These are phyloP conservation scores for Loxodonta africana DNA, from an alignment of 2,113 vertebrate species.

Conservation along the genomic window DNA sequence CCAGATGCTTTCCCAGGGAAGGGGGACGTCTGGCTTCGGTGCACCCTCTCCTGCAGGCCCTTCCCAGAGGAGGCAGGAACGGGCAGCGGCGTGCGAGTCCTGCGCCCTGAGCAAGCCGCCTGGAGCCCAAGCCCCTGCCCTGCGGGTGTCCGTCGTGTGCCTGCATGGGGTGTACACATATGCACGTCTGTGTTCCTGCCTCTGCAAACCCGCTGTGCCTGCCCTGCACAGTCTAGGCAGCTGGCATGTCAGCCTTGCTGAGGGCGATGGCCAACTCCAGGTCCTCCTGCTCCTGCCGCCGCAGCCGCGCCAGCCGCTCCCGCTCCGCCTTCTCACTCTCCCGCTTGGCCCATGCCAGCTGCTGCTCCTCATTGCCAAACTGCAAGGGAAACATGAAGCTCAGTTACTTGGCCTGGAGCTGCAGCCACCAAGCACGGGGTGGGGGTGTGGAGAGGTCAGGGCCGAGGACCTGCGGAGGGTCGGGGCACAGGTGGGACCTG, in stretches of 20 bases:
- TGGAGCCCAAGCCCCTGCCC: constrained; percentile 21
- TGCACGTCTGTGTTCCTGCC: background rate
- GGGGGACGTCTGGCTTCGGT: background rate
- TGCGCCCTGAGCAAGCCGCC: constrained; percentile 34
- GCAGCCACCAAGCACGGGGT: background rate
- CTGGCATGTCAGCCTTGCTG: constrained; percentile 99
- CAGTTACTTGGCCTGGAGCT: constrained; percentile 58
- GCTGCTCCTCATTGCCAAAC: constrained; percentile 99
- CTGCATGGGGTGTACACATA: background rate
- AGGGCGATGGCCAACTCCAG: constrained; percentile 98
- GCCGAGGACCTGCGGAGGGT: background rate
- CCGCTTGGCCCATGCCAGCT: constrained; percentile 98
- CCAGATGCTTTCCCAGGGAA: background rate
- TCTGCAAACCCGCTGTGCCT: background rate
- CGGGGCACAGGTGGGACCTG: background rate
- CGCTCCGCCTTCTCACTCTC: constrained; percentile 98
- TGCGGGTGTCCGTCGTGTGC: constrained; percentile 39
- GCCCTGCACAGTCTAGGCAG: constrained; percentile 87
- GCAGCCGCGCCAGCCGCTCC: constrained; percentile 94
- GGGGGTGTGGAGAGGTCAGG: too few relatives aligned
- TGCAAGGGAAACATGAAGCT: constrained; percentile 81
- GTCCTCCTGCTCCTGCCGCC: constrained; percentile 98
- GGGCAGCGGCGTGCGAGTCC: background rate
- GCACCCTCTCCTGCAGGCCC: background rate
- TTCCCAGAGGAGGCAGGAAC: background rate